Evolutionary conservation across 2,888 invertebrate species (phyloP), one percentile per base, ranked within the genome.

Genomic region (Crematogaster levior): DNA sequence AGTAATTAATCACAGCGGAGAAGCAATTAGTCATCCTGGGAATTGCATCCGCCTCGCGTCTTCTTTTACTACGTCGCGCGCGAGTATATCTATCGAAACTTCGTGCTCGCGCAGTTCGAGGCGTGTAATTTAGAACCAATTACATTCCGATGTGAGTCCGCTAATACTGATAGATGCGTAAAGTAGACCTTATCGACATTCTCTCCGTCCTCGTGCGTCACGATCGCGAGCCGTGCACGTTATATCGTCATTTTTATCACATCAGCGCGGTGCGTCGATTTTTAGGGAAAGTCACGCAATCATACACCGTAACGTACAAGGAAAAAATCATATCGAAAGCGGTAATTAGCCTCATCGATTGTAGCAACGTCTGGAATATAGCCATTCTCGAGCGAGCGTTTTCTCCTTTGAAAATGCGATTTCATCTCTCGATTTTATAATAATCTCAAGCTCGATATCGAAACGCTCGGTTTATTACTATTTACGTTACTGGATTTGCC

Each of bases 1-100:
- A 21, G 66, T 74, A 74, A 88, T 88, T 89, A 86, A 88, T 88
- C 89, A 88, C 75, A 9, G 63, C 58, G 37, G 48, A 43, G 21
- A 58, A 53, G 68, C 85, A 86, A 88, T 88, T 86, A 88, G 81
- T 88, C 83, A 84, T 84, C 66, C 51, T n/a, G 68, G 66, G 74
- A 79, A 86, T 85, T 82, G 80, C 81, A 81, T 87, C 82, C 65
- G 58, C 65, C 40, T 56, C 48, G 40, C 79, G 74, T 88, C 84
- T 88, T 81, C 83, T 70, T n/a, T 88, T 84, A 65, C 75, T 3
- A 27, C 66, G 40, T 75, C 74, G 74, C 63, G 63, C 66, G 68
- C 40, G 68, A n/a, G 51, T 66, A 21, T 27, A 51, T 65, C 66
- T 53, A 63, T 56, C 70, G 27, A 27, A 51, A 53, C 24, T 27